Percentiles rank a stretch among this genome's conserved stretches.
Conservation (phyloP, 2,797 vertebrate species). For the Thalassophryne amazonica region DNA sequence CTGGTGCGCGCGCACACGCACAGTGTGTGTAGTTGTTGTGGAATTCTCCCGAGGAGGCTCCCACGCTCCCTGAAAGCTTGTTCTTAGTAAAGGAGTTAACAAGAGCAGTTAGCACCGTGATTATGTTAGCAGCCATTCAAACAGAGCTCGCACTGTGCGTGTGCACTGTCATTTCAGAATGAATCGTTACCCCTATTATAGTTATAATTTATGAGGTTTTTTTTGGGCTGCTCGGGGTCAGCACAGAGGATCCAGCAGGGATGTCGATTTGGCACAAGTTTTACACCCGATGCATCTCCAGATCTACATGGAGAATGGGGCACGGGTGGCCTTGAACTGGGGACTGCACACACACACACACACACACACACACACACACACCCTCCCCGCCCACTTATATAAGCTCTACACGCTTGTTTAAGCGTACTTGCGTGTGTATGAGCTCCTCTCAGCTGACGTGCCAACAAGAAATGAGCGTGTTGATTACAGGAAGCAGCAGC, state of each 20-base stretch:
- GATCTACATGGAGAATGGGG: no score
- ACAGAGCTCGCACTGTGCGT: constrained; percentile 38
- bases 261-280: no score
- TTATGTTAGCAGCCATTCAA: constrained; percentile 68
- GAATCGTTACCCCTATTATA: constrained; percentile 46
- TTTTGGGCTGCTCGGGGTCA: no score
- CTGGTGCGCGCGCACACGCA: background rate
- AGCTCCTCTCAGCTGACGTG: constrained; percentile 31
- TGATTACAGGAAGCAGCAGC: constrained; percentile 56
- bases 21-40: constrained; percentile 19
- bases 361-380: no score
- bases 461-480: constrained; percentile 51
- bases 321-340: no score
- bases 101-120: constrained; percentile 71
- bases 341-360: no score
- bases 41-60: constrained; percentile 69
- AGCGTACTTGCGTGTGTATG: constrained; percentile 26
- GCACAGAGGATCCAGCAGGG: no score
- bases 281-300: no score
- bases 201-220: constrained; percentile 34
- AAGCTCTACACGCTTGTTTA: constrained; percentile 42
- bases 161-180: no score
- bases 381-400: no score
- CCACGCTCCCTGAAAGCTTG: constrained; percentile 70
- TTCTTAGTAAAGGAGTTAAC: constrained; percentile 71